These are phyloP conservation scores for Lagodon rhomboides DNA, from an alignment of 2,797 vertebrate genomes.

Conservation along the genomic window DNA sequence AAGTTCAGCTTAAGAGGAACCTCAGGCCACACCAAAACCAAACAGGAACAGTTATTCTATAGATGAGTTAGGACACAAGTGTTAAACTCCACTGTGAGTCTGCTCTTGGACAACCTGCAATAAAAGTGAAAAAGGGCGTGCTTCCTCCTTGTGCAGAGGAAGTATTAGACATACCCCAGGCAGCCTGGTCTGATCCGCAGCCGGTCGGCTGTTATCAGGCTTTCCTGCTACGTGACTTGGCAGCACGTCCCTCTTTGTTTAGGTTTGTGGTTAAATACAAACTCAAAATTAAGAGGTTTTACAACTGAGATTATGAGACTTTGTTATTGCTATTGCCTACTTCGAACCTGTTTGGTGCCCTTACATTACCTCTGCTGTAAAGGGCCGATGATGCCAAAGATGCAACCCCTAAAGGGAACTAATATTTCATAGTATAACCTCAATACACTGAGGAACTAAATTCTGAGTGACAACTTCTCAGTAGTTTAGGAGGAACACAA, in stretches of 20 bases:
- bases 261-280: slow-evolving; percentile 47
- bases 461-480: slow-evolving; percentile 39
- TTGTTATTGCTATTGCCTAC: not conserved
- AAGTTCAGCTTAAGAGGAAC: slow-evolving; percentile 63
- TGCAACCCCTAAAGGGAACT: slow-evolving; percentile 39
- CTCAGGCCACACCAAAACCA: slow-evolving; percentile 64
- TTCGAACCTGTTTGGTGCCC: slow-evolving; percentile 10
- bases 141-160: slow-evolving; percentile 70
- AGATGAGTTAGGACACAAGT: slow-evolving; percentile 43
- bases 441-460: slow-evolving; percentile 63
- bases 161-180: slow-evolving; percentile 63
- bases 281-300: slow-evolving; percentile 42
- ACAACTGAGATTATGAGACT: slow-evolving; percentile 23
- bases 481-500: slow-evolving; percentile 50
- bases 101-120: slow-evolving; percentile 33
- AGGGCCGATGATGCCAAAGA: slow-evolving; percentile 2
- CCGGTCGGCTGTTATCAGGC: slow-evolving; percentile 60
- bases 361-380: slow-evolving; percentile 6
- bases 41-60: slow-evolving; percentile 61
- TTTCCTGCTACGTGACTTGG: slow-evolving; percentile 77
- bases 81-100: slow-evolving; percentile 33
- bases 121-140: slow-evolving; percentile 50
- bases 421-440: slow-evolving; percentile 29
- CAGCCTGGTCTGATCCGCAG: slow-evolving; percentile 52
- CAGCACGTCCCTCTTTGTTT: slow-evolving; percentile 57